These are phyloP conservation scores for Ibidorhyncha struthersii DNA, from an alignment of 2,113 vertebrate species.

Conservation along the genomic window DNA sequence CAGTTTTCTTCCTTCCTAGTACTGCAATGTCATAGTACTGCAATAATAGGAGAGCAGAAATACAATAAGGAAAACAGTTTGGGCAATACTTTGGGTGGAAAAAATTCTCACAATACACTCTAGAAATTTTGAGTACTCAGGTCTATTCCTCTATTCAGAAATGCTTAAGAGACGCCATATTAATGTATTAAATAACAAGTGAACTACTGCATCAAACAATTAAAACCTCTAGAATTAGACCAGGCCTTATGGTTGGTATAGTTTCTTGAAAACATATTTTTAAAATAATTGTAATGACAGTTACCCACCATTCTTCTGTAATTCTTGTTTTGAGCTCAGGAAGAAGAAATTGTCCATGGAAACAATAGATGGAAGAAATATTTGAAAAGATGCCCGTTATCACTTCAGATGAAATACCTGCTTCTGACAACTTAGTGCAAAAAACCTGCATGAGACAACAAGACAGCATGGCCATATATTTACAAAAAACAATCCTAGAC, in stretches of 20 bases:
- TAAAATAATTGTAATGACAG: not conserved
- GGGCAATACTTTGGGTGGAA: not conserved
- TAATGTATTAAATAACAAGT: not conserved
- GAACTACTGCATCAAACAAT: not conserved
- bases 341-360: constrained; percentile 94
- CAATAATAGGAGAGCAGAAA: not conserved
- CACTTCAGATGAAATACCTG: constrained; percentile 89
- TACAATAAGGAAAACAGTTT: not conserved
- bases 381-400: constrained; percentile 97
- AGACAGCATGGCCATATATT: not conserved
- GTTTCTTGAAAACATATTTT: not conserved
- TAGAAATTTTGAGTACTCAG: not conserved
- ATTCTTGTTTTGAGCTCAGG: constrained; percentile 92
- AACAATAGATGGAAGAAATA: constrained; percentile 96
- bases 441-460: constrained; percentile 82
- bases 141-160: not conserved
- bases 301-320: constrained; percentile 90
- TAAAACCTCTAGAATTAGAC: not conserved
- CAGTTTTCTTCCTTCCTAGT: not conserved
- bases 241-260: not conserved
- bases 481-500: not conserved
- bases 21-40: not conserved
- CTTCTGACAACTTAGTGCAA: constrained; percentile 89
- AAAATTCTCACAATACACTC: not conserved
- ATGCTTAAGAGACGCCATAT: not conserved